phyloP scores from a whole-genome alignment of 2,797 vertebrate genomes.

The Centroberyx gerrardi region DNA sequence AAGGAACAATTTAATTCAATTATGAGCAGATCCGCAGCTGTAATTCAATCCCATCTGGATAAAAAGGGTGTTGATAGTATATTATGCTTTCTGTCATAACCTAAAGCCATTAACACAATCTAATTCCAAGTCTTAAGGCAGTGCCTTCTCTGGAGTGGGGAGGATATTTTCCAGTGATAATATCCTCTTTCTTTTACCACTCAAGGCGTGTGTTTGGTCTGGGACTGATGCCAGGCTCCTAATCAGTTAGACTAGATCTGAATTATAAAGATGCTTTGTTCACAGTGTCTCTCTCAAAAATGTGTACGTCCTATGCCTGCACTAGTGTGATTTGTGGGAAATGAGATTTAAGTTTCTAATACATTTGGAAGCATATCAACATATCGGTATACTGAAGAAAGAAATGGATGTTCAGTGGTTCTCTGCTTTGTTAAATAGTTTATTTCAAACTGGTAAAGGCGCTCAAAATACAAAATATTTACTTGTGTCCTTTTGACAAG shows the following conservation, averaged over 20 bases:
- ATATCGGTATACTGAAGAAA: too few relatives aligned
- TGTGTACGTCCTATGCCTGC: neutral
- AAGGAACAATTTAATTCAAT: conserved; percentile 13
- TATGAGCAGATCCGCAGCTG: neutral
- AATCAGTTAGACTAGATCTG: conserved; percentile 3
- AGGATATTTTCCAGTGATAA: conserved; percentile 24
- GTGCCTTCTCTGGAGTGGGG: conserved; percentile 1
- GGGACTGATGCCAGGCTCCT: conserved; percentile 1
- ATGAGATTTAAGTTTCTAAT: neutral
- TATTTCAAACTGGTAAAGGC: too few relatives aligned
- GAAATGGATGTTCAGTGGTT: too few relatives aligned
- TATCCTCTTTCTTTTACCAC: conserved; percentile 25
- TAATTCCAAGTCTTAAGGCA: conserved; percentile 41
- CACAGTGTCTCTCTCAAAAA: neutral
- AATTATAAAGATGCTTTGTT: neutral
- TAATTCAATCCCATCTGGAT: conserved; percentile 41
- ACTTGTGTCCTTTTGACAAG: too few relatives aligned
- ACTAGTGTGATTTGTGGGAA: neutral
- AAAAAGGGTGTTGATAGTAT: conserved; percentile 6
- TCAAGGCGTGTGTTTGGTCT: conserved; percentile 26
- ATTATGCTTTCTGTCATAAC: conserved; percentile 11
- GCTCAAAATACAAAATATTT: too few relatives aligned
- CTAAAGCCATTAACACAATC: conserved; percentile 55
- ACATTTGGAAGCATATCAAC: too few relatives aligned
- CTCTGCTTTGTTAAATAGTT: too few relatives aligned